phyloP scores from a whole-genome alignment of 2,888 invertebrate genomes.

The Lepidonotus clava region DNA sequence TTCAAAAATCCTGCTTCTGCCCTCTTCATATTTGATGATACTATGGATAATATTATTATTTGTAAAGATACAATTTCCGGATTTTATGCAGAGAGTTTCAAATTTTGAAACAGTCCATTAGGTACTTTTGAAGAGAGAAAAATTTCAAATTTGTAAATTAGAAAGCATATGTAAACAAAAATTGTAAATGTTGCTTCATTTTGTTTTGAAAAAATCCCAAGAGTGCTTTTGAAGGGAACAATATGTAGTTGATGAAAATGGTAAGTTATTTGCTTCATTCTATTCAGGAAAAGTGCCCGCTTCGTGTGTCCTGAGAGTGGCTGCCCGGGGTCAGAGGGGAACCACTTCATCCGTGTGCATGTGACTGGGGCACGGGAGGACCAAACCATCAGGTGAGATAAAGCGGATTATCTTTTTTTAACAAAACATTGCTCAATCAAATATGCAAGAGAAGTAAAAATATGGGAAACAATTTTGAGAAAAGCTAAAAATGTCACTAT shows the following conservation, averaged over 20 bases:
- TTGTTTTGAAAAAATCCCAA: not conserved
- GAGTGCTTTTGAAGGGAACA: not conserved
- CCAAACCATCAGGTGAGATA: conserved; percentile 71
- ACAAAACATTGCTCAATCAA: no score
- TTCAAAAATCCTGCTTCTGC: not conserved
- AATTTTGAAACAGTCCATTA: not conserved
- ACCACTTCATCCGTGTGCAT: conserved; percentile 74
- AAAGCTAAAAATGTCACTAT: no score
- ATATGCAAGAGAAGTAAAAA: no score
- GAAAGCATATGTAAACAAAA: not conserved
- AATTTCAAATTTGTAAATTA: not conserved
- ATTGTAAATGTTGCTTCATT: not conserved
- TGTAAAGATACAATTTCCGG: not conserved
- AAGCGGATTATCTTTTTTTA: no score
- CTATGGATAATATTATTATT: not conserved
- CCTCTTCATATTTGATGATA: not conserved
- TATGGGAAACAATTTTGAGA: no score
- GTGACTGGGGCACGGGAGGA: conserved; percentile 74
- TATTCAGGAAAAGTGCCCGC: conserved; percentile 70
- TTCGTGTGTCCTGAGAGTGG: conserved; percentile 71
- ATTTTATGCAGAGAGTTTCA: not conserved
- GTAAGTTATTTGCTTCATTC: not conserved
- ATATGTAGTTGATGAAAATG: not conserved
- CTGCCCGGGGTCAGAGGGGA: conserved; percentile 72
- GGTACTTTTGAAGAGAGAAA: no score